Percentiles rank a stretch among this genome's conserved stretches.
phyloP scores from a whole-genome alignment of 2,113 vertebrate genomes.

The Meriones unguiculatus region DNA sequence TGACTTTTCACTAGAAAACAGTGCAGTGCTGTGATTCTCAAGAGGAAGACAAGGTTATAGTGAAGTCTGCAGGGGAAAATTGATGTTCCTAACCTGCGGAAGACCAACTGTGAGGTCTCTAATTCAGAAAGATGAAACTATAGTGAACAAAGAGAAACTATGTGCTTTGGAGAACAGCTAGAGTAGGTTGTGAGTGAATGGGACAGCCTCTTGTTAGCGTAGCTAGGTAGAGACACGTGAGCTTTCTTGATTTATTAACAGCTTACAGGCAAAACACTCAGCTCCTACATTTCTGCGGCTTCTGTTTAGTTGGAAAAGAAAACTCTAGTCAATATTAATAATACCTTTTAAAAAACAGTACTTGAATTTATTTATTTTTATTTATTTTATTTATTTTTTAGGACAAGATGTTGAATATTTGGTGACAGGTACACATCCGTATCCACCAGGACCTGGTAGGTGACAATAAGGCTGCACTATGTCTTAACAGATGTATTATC shows the following conservation, averaged over 20 bases:
- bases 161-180: neutral
- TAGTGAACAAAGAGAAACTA: neutral
- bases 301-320: constrained; percentile 27
- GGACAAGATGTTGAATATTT: constrained; percentile 95
- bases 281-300: neutral
- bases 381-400: constrained; percentile 75
- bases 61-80: constrained; percentile 1
- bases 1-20: constrained; percentile 41
- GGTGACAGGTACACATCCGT: constrained; percentile 97
- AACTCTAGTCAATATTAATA: constrained; percentile 8
- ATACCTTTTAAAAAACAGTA: constrained; percentile 27
- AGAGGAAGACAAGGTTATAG: neutral
- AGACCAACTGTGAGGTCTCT: neutral
- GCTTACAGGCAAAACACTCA: neutral
- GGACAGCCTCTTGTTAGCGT: neutral
- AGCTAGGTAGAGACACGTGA: neutral
- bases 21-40: neutral
- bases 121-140: constrained; percentile 44
- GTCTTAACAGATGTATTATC: neutral
- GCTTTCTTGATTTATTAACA: neutral
- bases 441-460: constrained; percentile 96
- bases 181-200: neutral
- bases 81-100: neutral
- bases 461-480: neutral
- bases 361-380: constrained; percentile 52